These are phyloP conservation scores for Eulithis testata DNA, from an alignment of 2,888 invertebrate genomes.

Conservation along the genomic window DNA sequence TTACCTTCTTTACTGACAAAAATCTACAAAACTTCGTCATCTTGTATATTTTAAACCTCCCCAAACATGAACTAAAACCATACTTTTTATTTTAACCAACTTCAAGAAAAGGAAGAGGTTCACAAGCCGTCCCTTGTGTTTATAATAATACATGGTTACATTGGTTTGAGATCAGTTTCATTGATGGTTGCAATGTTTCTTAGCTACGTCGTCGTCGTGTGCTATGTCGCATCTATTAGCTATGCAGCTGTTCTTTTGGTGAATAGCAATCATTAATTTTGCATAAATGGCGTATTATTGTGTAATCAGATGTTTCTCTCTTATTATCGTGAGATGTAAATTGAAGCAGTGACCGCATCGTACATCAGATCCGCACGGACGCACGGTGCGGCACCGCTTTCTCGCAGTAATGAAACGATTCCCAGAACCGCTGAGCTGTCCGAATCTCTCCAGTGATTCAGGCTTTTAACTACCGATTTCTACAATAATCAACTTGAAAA, in stretches of 20 bases:
- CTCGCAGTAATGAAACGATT: conserved; percentile 21
- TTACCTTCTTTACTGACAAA: neutral
- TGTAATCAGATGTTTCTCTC: neutral
- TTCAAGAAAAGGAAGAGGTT: too few relatives aligned
- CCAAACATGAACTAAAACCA: too few relatives aligned
- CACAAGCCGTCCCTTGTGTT: too few relatives aligned
- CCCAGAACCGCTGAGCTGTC: conserved; percentile 20
- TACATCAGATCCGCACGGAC: conserved; percentile 32
- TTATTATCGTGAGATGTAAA: conserved; percentile 2
- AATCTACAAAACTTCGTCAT: neutral
- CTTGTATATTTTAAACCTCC: neutral
- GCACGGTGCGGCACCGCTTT: conserved; percentile 27
- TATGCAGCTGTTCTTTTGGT: too few relatives aligned
- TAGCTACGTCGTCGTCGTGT: too few relatives aligned
- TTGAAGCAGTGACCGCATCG: conserved; percentile 15
- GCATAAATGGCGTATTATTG: too few relatives aligned
- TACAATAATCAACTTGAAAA: conserved; percentile 11
- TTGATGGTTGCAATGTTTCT: too few relatives aligned
- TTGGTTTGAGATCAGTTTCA: too few relatives aligned
- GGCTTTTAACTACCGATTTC: conserved; percentile 13
- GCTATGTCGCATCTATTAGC: too few relatives aligned
- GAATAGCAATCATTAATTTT: neutral
- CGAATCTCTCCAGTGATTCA: conserved; percentile 23
- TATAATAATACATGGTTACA: too few relatives aligned
- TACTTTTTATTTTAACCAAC: too few relatives aligned